Percentiles rank a stretch among this genome's conserved stretches.
Evolutionary conservation across 2,888 invertebrate species (phyloP).

Genomic region (Drosophila prolongata): DNA sequence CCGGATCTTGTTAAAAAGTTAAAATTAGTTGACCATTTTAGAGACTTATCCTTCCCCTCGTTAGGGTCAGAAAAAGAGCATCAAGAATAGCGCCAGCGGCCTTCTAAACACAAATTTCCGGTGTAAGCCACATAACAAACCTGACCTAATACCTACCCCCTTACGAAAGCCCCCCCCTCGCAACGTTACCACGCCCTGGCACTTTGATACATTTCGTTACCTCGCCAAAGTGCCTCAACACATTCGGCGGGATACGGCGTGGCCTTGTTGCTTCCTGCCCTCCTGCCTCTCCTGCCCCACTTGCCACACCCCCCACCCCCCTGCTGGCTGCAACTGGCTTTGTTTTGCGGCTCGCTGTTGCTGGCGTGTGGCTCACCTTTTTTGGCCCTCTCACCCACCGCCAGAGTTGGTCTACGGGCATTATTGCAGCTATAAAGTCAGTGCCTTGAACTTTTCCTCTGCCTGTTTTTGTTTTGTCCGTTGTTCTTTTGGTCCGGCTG

Average conservation of each 20-base stretch:
- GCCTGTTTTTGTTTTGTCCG: conserved; percentile 45
- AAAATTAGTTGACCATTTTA: conserved; percentile 12
- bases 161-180: not conserved
- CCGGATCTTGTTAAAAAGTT: conserved; percentile 34
- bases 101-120: conserved; percentile 81
- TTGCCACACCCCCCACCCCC: not conserved
- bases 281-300: not conserved
- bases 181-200: conserved; percentile 36
- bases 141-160: conserved; percentile 63
- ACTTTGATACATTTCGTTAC: conserved; percentile 80
- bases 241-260: conserved; percentile 51
- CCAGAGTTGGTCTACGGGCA: conserved; percentile 41
- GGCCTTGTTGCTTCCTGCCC: conserved; percentile 35
- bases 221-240: conserved; percentile 77
- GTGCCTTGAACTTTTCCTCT: conserved; percentile 75
- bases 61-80: conserved; percentile 6
- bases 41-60: conserved; percentile 8
- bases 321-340: conserved; percentile 54
- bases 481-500: conserved; percentile 58
- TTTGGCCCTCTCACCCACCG: conserved; percentile 11
- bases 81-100: conserved; percentile 40
- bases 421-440: conserved; percentile 80
- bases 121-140: conserved; percentile 76
- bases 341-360: conserved; percentile 58
- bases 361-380: conserved; percentile 70